Base-by-base conservation (phyloP, 1,140 invertebrate species). In the Drosophila bipectinata region DNA sequence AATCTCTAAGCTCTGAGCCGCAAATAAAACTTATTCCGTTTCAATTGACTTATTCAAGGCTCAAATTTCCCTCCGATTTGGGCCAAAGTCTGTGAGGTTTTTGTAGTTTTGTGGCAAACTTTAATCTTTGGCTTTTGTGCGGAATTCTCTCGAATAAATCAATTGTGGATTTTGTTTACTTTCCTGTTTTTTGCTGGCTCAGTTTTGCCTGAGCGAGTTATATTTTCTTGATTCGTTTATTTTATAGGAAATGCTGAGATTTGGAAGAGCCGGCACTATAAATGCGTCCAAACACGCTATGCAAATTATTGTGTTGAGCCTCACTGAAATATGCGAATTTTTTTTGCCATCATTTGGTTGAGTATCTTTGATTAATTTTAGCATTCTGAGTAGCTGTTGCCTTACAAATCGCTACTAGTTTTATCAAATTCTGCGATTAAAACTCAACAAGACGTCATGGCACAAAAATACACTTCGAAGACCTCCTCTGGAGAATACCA, bases 241-340 rank as follows among this genome's bases (percentile, higher is more conserved):
- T 57, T 57, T 57, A 44, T 58, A 30, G 68, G 54, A 75, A 74
- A 47, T 75, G 47, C 30, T 59, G 44, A 32, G 41, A 47, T 21
- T 21, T 3, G 21, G 21, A 21, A 21, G 21, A 21, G 2, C 3
- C 60, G 48, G 67, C 76, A 34, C 62, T 37, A 69, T 49, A 59
- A 77, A 73, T 64, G 24, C 56, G 67, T 64, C 28, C 41, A 85
- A 85, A 85, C 81, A 59, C 47, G 81, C 77, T 84, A 84, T 84
- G 81, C 77, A 85, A 85, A 84, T 84, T 37, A 55, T 55, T 63
- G 39, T 26, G 47, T 58, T 44, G 26, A 66, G 48, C 39, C 49
- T 34, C 30, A 55, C 62, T 30, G 24, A 37, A 39, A 55, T 68
- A 55, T 67, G 51, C 41, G 14, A 32, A 10, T 52, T 48, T 66